Evolutionary conservation across 2,888 invertebrate genomes (phyloP).

Genomic region (Tupiocoris notatus): DNA sequence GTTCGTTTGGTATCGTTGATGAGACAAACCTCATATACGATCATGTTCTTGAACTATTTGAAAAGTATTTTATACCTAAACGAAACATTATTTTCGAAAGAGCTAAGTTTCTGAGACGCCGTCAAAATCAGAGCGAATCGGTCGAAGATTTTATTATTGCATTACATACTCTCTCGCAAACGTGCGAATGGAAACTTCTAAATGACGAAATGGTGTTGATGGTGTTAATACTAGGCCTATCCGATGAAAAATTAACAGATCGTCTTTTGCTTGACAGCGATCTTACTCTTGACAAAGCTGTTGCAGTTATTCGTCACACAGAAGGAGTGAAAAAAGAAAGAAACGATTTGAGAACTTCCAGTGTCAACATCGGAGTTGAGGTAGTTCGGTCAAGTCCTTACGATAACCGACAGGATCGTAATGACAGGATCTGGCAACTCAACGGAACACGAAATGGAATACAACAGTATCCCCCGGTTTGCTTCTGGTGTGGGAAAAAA

Average conservation of each 20-base stretch:
- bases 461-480: background rate
- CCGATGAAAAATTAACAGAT: background rate
- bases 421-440: no score
- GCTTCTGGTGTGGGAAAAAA: background rate
- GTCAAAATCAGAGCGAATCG: slow-evolving; percentile 46
- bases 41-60: slow-evolving; percentile 45
- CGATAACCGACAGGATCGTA: no score
- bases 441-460: no score
- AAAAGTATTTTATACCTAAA: slow-evolving; percentile 48
- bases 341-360: background rate
- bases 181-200: background rate
- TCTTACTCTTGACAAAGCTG: background rate
- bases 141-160: slow-evolving; percentile 47
- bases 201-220: slow-evolving; percentile 6
- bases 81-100: slow-evolving; percentile 48
- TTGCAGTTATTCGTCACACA: background rate
- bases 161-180: slow-evolving; percentile 12
- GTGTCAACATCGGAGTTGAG: no score
- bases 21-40: slow-evolving; percentile 41
- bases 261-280: background rate
- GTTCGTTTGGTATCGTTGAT: slow-evolving; percentile 42
- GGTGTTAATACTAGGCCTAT: background rate
- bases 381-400: no score
- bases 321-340: background rate
- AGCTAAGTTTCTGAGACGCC: slow-evolving; percentile 49